Evolutionary conservation across 1,140 invertebrate species (phyloP), one percentile per base, ranked within the genome.

Genomic region (Drosophila mojavensis): DNA sequence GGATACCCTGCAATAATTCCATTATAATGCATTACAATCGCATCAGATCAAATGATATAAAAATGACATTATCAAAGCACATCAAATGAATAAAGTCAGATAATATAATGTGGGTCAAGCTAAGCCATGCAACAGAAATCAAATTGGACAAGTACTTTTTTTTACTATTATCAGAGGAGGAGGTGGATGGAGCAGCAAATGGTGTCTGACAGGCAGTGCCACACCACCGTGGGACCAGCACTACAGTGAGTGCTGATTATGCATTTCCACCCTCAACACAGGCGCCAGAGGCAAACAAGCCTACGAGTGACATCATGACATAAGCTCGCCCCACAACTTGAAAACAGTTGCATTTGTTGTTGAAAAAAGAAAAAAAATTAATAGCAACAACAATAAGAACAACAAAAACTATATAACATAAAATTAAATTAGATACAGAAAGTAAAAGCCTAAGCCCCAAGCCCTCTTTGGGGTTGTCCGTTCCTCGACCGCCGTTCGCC

Each of bases 311-410:
- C 81, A 85, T 85, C 81, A 85, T 81, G 78, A 66, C 51, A 72
- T 45, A n/a, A 17, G 61, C 66, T 20, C 48, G 26, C 53, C 53
- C 45, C 61, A 50, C 71, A 74, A 74, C 71, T 61, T 33, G 61
- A 78, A 80, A 81, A 70, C 74, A 81, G 81, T 85, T 85, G 81
- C 81, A 85, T 64, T 81, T 64, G 69, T 65, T 78, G 53, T 51
- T 45, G 20, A 24, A 24, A 24, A 24, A 24, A 24, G 20, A 24
- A 24, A 24, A 20, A 20, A 24, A 24, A 24, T 24, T 24, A 24
- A 24, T 4, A 45, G n/a, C 43, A 17, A 30, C 28, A 26, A 41
- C 0, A 43, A 41, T 24, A 24, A 24, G 43, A 73, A 72, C 51
- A 41, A 69, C 10, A 11, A 54, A 1, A 54, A 15, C 26, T 1